These are phyloP conservation scores for Brachymystax lenok DNA, from an alignment of 2,797 vertebrate genomes.

Conservation along the genomic window DNA sequence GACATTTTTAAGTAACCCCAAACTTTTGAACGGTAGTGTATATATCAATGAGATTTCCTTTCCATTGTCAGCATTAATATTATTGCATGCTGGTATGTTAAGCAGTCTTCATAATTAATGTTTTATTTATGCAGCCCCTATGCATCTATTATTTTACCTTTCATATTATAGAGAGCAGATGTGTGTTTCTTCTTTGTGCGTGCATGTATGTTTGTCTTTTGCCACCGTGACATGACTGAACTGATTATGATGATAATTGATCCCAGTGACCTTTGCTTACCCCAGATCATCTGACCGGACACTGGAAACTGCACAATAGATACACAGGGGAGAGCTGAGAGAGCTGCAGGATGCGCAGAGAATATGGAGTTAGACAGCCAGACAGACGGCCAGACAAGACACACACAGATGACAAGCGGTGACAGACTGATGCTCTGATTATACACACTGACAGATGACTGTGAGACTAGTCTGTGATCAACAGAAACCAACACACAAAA, in stretches of 20 bases:
- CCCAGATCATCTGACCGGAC: slow-evolving; percentile 51
- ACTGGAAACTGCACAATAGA: slow-evolving; percentile 54
- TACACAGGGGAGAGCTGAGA: slow-evolving; percentile 39
- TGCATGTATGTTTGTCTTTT: not conserved
- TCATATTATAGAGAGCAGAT: slow-evolving; percentile 10
- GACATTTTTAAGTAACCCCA: no score
- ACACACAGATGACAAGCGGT: slow-evolving; percentile 37
- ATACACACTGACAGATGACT: not conserved
- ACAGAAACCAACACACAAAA: slow-evolving; percentile 25
- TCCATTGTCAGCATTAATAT: not conserved
- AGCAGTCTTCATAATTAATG: slow-evolving; percentile 8
- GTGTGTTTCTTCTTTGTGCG: not conserved
- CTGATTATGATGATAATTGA: slow-evolving; percentile 46
- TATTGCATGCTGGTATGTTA: slow-evolving; percentile 15
- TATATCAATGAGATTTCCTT: not conserved
- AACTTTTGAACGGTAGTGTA: no score
- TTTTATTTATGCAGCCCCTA: slow-evolving; percentile 24
- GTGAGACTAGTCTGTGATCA: not conserved
- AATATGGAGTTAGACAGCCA: slow-evolving; percentile 4
- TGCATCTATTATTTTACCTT: not conserved
- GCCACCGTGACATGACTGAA: slow-evolving; percentile 35
- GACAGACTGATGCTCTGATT: not conserved
- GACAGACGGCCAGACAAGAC: slow-evolving; percentile 21
- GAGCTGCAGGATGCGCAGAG: slow-evolving; percentile 6
- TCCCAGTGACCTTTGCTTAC: slow-evolving; percentile 57